These are phyloP conservation scores for Nothocercus nigrocapillus DNA, from an alignment of 2,113 vertebrate genomes.

Conservation along the genomic window DNA sequence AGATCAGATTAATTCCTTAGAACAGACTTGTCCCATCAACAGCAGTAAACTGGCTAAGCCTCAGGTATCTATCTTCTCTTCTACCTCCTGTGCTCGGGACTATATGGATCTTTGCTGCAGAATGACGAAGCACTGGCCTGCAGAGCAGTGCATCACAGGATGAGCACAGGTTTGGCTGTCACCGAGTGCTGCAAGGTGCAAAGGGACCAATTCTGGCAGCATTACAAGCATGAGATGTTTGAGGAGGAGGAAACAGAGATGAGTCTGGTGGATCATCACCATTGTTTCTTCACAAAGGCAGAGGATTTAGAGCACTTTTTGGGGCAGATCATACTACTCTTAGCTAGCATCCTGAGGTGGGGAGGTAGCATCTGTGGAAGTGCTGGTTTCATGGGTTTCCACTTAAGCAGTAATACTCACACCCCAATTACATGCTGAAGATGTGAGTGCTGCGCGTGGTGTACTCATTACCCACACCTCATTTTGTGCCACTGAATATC, in stretches of 20 bases:
- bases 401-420: background rate
- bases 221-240: background rate
- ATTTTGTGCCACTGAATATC: background rate
- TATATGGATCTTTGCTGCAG: background rate
- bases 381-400: background rate
- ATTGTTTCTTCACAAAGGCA: background rate
- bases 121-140: rapidly evolving
- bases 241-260: background rate
- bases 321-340: background rate
- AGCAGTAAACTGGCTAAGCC: background rate
- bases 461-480: background rate
- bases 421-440: background rate
- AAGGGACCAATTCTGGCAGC: background rate
- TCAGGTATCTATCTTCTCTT: rapidly evolving
- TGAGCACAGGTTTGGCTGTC: background rate
- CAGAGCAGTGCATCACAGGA: background rate
- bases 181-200: background rate
- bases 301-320: background rate
- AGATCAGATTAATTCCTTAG: background rate
- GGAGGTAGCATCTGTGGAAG: background rate
- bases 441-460: background rate
- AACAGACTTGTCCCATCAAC: background rate
- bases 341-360: background rate
- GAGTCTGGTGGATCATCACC: background rate
- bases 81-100: background rate